Evolutionary conservation across 2,888 invertebrate species (phyloP).

Genomic region (Theretra japonica): DNA sequence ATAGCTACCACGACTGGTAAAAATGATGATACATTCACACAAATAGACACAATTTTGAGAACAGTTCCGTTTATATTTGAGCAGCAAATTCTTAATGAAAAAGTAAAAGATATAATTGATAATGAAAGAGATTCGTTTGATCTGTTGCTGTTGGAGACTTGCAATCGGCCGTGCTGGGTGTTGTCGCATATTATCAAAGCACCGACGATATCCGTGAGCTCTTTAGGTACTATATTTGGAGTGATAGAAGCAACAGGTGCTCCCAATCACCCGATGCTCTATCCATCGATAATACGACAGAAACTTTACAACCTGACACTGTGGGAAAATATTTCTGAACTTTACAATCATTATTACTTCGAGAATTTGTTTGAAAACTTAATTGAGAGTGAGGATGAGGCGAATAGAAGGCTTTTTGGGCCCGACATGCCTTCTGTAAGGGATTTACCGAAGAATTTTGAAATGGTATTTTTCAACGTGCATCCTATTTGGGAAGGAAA

Average conservation of each 20-base stretch:
- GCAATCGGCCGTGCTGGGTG: slow-evolving; percentile 36
- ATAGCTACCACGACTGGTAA: slow-evolving; percentile 32
- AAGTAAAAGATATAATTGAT: slow-evolving; percentile 42
- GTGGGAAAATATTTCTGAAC: slow-evolving; percentile 42
- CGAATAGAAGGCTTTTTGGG: slow-evolving; percentile 42
- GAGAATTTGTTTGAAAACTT: slow-evolving; percentile 15
- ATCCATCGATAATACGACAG: slow-evolving; percentile 43
- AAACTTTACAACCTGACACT: slow-evolving; percentile 42
- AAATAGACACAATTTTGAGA: slow-evolving; percentile 30
- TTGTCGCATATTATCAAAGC: slow-evolving; percentile 45
- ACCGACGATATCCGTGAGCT: slow-evolving; percentile 51
- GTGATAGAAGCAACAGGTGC: slow-evolving; percentile 48
- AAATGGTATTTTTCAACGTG: slow-evolving; percentile 63
- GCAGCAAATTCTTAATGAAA: slow-evolving; percentile 40
- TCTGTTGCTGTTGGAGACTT: slow-evolving; percentile 45
- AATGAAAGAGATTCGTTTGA: slow-evolving; percentile 41
- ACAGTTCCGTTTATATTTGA: slow-evolving; percentile 34
- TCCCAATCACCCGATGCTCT: slow-evolving; percentile 49
- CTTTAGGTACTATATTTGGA: slow-evolving; percentile 42
- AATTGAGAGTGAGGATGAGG: slow-evolving; percentile 36
- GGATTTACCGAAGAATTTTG: slow-evolving; percentile 53
- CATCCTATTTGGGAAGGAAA: slow-evolving; percentile 62
- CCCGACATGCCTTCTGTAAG: slow-evolving; percentile 40
- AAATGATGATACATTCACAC: slow-evolving; percentile 36
- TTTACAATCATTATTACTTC: slow-evolving; percentile 34